phyloP scores from a whole-genome alignment of 2,113 vertebrate genomes.

The Trogon melanurus region DNA sequence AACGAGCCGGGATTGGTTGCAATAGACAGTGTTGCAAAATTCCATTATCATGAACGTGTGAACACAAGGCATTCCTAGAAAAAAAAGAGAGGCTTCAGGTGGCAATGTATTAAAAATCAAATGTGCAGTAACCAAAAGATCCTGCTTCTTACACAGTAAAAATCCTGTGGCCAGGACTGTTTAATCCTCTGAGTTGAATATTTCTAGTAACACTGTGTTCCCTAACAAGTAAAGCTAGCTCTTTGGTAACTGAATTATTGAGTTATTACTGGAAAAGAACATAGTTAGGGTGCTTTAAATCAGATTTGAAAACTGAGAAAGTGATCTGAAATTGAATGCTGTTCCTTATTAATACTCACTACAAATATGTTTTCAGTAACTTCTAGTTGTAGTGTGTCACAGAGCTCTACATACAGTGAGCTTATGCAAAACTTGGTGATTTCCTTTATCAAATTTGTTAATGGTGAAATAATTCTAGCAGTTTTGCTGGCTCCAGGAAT shows the following conservation, averaged over 20 bases:
- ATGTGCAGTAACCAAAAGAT: background rate
- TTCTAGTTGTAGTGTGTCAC: background rate
- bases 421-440: background rate
- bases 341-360: background rate
- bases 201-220: background rate
- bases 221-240: background rate
- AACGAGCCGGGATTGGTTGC: background rate
- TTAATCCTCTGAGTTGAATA: fast-evolving
- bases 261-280: background rate
- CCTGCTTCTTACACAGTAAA: background rate
- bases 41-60: fast-evolving
- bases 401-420: background rate
- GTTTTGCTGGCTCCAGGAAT: background rate
- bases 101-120: background rate
- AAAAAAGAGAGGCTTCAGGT: background rate
- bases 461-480: background rate
- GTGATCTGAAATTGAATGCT: background rate
- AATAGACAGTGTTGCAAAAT: background rate
- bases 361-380: background rate
- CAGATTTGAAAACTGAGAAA: background rate
- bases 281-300: background rate
- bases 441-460: background rate
- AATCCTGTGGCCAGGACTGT: background rate
- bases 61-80: background rate
- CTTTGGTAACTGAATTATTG: background rate